These are phyloP conservation scores for Danio jaintianensis DNA, from an alignment of 2,797 vertebrate species.

Conservation along the genomic window DNA sequence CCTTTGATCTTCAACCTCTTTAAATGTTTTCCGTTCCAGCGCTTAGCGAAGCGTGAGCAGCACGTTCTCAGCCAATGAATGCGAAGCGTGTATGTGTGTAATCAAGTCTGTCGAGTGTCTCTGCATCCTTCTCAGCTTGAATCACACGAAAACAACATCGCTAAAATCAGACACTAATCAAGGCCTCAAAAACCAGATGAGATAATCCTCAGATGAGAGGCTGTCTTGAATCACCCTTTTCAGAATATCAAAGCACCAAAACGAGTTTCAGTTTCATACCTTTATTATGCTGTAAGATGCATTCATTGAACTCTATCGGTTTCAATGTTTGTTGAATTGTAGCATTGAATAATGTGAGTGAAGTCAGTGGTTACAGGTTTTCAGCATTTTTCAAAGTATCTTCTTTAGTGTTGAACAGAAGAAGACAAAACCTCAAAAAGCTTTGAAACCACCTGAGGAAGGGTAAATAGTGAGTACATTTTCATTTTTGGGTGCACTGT, in stretches of 20 bases:
- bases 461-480: no score
- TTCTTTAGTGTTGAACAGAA: no score
- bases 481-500: no score
- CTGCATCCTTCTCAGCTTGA: conserved; percentile 42
- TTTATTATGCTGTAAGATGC: not conserved
- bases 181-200: conserved; percentile 33
- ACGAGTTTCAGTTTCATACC: not conserved
- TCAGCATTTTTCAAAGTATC: no score
- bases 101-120: conserved; percentile 41
- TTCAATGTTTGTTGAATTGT: not conserved
- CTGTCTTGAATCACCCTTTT: conserved; percentile 35
- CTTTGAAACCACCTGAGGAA: no score
- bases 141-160: conserved; percentile 35
- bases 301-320: conserved; percentile 1
- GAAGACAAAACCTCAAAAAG: no score
- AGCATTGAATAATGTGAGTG: not conserved
- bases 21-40: conserved; percentile 14
- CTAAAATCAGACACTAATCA: conserved; percentile 43
- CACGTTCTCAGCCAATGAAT: conserved; percentile 43
- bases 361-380: no score
- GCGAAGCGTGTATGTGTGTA: conserved; percentile 36
- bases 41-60: conserved; percentile 5
- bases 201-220: conserved; percentile 30
- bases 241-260: conserved; percentile 24
- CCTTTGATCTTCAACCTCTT: conserved; percentile 12